phyloP scores from a whole-genome alignment of 2,888 invertebrate genomes.

The Carcina quercana region DNA sequence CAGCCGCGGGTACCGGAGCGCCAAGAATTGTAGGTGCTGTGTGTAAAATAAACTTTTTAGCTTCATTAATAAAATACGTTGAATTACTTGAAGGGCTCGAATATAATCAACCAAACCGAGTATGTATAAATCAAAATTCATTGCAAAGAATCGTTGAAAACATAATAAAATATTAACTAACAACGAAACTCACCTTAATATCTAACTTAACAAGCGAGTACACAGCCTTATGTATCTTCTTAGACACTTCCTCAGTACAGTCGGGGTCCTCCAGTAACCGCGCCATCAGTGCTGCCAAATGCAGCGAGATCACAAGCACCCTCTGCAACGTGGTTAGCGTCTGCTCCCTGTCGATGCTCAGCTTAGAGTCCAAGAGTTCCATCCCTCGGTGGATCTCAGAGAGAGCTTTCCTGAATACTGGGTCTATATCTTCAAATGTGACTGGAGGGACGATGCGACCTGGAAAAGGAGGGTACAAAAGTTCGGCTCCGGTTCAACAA shows the following conservation, averaged over 20 bases:
- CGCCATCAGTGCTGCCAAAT: slow-evolving; percentile 86
- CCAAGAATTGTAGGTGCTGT: too few relatives aligned
- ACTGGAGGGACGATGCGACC: slow-evolving; percentile 86
- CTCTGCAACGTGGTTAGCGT: slow-evolving; percentile 83
- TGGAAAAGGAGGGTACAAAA: too few relatives aligned
- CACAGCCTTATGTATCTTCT: slow-evolving; percentile 80
- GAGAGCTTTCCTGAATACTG: slow-evolving; percentile 89
- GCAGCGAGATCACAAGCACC: slow-evolving; percentile 87
- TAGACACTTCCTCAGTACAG: slow-evolving; percentile 62
- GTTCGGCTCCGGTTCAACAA: too few relatives aligned
- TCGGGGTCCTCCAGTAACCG: slow-evolving; percentile 76
- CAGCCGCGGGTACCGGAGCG: too few relatives aligned
- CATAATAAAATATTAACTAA: too few relatives aligned
- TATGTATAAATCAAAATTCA: too few relatives aligned
- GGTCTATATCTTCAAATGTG: slow-evolving; percentile 86
- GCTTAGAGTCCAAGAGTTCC: slow-evolving; percentile 72
- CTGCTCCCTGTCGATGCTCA: slow-evolving; percentile 80
- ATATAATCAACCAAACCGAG: too few relatives aligned
- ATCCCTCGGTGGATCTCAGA: slow-evolving; percentile 81
- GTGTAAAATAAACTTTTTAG: too few relatives aligned
- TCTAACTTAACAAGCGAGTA: slow-evolving; percentile 85
- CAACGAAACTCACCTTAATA: slow-evolving; percentile 75
- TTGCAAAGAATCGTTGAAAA: too few relatives aligned
- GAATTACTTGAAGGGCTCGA: too few relatives aligned
- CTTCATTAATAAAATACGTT: too few relatives aligned